phyloP scores from a whole-genome alignment of 2,888 invertebrate genomes.

The Corythucha ciliata region DNA sequence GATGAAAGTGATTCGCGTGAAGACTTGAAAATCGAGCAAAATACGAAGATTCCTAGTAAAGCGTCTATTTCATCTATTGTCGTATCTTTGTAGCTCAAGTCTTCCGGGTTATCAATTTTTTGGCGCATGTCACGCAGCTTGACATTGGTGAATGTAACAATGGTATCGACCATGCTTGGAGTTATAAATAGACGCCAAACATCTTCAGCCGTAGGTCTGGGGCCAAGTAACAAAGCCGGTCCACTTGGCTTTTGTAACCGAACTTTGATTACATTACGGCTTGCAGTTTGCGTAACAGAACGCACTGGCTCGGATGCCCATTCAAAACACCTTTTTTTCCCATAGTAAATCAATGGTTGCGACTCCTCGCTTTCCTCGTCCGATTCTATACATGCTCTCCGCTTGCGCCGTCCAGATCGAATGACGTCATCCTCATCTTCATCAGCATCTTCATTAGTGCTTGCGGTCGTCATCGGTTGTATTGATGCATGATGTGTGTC shows the following conservation, averaged over 20 bases:
- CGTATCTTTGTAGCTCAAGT: neutral
- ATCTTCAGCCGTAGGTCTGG: constrained; percentile 1
- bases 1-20: neutral
- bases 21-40: constrained; percentile 2
- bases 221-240: neutral
- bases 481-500: too few species aligned
- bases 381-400: too few species aligned
- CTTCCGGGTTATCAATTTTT: neutral
- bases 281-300: too few species aligned
- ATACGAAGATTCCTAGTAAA: neutral
- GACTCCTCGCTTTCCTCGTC: too few species aligned
- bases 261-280: too few species aligned
- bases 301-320: too few species aligned
- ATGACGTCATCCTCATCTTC: too few species aligned
- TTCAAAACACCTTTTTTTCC: too few species aligned
- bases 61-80: constrained; percentile 4
- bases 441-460: too few species aligned
- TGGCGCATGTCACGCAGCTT: neutral
- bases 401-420: too few species aligned
- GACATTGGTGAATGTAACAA: neutral
- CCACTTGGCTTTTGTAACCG: neutral
- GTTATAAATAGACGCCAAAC: constrained; percentile 5
- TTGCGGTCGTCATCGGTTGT: too few species aligned
- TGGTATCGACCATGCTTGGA: neutral
- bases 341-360: too few species aligned